Percentiles rank a stretch among this genome's conserved stretches.
Conservation (phyloP, 2,888 invertebrate genomes). For the Volucella bombylans region DNA sequence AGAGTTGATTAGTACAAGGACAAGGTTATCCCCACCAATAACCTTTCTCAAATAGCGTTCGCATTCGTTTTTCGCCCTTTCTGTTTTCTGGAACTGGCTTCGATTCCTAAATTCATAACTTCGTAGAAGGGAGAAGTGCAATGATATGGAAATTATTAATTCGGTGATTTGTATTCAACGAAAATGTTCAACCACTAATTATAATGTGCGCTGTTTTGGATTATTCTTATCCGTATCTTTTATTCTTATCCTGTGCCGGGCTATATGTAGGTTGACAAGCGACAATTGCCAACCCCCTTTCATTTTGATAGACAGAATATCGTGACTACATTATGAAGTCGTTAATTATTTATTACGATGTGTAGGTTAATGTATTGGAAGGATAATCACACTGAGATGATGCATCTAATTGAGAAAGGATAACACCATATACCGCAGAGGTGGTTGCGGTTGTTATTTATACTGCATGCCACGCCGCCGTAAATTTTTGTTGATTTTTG, state of each 20-base stretch:
- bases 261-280: conserved; percentile 31
- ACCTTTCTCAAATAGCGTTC: neutral
- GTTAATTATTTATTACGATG: conserved; percentile 70
- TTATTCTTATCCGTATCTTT: neutral
- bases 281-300: neutral
- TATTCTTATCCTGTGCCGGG: neutral
- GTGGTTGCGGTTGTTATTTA: neutral
- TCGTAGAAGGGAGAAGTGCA: conserved; percentile 20
- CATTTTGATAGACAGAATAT: conserved; percentile 31
- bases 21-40: too few species aligned
- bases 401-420: conserved; percentile 28
- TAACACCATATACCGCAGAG: conserved; percentile 12
- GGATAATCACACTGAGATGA: conserved; percentile 41
- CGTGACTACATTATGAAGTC: conserved; percentile 64
- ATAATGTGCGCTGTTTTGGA: conserved; percentile 13
- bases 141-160: conserved; percentile 70
- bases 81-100: neutral
- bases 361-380: conserved; percentile 61
- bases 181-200: conserved; percentile 61
- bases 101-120: neutral
- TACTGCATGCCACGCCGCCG: too few species aligned
- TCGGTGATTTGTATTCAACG: conserved; percentile 70
- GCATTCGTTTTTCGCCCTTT: conserved; percentile 2
- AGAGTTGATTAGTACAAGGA: neutral
- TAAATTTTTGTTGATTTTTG: neutral